A percentile compares a stretch with the other conserved stretches of the same genome.
These are phyloP conservation scores for Sakesphorus luctuosus DNA, from an alignment of 2,113 vertebrate genomes.

Conservation along the genomic window DNA sequence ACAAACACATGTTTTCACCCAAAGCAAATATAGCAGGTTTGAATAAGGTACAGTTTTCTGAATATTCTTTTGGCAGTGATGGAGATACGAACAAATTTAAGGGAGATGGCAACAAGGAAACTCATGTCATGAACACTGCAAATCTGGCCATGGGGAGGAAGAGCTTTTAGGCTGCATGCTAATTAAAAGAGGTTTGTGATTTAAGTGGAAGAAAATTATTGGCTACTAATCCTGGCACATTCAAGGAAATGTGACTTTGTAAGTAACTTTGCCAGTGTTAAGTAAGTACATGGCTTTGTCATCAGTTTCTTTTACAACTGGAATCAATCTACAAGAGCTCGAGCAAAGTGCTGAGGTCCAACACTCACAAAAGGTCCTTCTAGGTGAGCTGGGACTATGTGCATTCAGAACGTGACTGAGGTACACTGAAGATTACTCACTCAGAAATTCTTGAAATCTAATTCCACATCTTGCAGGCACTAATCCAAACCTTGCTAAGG, in stretches of 20 bases:
- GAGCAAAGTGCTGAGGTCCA: background rate
- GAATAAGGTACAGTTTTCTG: background rate
- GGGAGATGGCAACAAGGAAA: background rate
- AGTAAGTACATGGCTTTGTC: background rate
- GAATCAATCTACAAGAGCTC: background rate
- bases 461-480: background rate
- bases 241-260: background rate
- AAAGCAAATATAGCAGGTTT: background rate
- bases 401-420: background rate
- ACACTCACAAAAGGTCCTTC: background rate
- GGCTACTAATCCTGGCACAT: background rate
- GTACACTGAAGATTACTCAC: background rate
- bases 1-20: background rate
- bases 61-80: background rate
- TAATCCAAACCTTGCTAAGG: background rate
- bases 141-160: background rate
- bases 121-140: background rate
- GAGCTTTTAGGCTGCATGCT: background rate
- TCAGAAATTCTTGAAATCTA: background rate
- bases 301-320: constrained; percentile 8
- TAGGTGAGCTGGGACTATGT: fast-evolving
- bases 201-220: background rate
- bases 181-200: background rate
- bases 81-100: background rate
- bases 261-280: background rate